phyloP scores from a whole-genome alignment of 2,888 invertebrate genomes.

The Aphodius granarius region DNA sequence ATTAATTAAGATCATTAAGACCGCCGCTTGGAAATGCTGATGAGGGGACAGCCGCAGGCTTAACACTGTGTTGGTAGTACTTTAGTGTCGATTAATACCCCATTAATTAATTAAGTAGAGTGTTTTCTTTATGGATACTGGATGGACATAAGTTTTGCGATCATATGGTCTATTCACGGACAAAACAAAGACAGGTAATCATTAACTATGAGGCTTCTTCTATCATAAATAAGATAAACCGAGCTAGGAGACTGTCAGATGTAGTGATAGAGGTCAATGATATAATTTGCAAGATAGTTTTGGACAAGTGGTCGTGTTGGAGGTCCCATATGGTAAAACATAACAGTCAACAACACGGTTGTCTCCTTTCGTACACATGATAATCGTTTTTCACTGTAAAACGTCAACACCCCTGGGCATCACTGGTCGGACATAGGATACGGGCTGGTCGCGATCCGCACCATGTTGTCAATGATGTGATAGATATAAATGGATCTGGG shows the following conservation, averaged over 20 bases:
- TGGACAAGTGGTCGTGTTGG: too few species aligned
- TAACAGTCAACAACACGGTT: not conserved
- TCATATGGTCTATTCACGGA: too few species aligned
- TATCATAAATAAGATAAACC: too few species aligned
- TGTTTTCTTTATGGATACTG: too few species aligned
- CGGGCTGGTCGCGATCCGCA: slow-evolving; percentile 19
- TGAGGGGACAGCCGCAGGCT: not conserved
- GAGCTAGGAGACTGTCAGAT: too few species aligned
- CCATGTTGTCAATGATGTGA: slow-evolving; percentile 30
- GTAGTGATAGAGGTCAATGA: too few species aligned
- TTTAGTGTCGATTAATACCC: not conserved
- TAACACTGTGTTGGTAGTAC: not conserved
- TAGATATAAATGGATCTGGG: slow-evolving; percentile 42
- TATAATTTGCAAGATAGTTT: too few species aligned
- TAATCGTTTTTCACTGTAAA: slow-evolving; percentile 34
- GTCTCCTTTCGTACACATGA: slow-evolving; percentile 23
- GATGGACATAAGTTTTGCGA: too few species aligned
- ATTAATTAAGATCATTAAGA: slow-evolving; percentile 25
- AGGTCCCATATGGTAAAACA: not conserved
- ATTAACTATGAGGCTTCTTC: too few species aligned
- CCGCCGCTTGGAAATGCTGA: not conserved
- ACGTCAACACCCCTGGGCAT: slow-evolving; percentile 36
- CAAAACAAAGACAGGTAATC: too few species aligned
- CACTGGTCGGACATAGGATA: slow-evolving; percentile 37
- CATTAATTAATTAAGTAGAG: not conserved